Base-by-base conservation (phyloP, 2,888 invertebrate species). In the Hypolimnas misippus region DNA sequence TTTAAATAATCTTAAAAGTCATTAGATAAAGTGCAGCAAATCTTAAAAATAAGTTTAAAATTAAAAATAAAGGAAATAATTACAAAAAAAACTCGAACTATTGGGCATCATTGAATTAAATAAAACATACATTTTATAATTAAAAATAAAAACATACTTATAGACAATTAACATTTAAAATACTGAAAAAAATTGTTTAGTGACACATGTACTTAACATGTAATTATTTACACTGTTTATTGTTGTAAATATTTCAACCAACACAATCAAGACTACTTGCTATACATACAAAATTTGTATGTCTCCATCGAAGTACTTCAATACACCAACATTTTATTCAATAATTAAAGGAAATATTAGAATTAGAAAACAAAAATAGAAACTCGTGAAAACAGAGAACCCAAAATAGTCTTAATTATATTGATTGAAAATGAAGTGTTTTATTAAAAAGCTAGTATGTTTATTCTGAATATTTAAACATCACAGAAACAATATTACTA, bases 101-200 rank as follows among this genome's bases (percentile, higher is more conserved):
- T 35, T 35, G 14, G 25, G 12, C 4, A 38, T 38, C 10, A 54
- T 54, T 40, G 7, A 14, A 14, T 40, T 25, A 54, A 54, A 54
- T 40, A 21, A n/a, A 19, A 7, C 19, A 52, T 46, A 46, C 19
- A 42, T 46, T 46, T 46, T 21, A 12, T 38, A 38, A 49, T 49
- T 14, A 29, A n/a, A 14, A 7, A 19, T 19, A 17, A 3, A 44
- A 14, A 29, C 17, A 63, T 57, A 25, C 53, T 52, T 55, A 38
- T 46, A 6, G 53, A 38, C n/a, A 55, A 35, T 57, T 57, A 61
- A 16, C 0, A 38, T 53, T 25, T 64, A 60, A 61, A 61, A 61
- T 64, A 61, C 56, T 64, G 57, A 40, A 59, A 56, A 59, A 33
- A 40, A 51, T 1, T 59, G 31, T 38, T 25, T 44, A 57, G 19